Evolutionary conservation across 2,888 invertebrate species (phyloP).

Genomic region (Macrosiphum euphorbiae): DNA sequence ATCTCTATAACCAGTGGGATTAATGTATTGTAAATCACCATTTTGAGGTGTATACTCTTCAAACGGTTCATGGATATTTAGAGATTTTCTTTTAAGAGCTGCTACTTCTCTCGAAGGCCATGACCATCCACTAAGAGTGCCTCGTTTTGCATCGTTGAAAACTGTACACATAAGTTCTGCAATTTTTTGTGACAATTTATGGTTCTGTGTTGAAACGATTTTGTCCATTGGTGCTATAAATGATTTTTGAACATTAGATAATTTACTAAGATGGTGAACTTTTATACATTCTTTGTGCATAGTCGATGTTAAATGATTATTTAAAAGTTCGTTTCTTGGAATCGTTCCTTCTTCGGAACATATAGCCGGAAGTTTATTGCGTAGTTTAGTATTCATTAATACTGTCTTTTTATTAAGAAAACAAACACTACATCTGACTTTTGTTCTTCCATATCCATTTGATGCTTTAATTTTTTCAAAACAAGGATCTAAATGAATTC

Average conservation of each 20-base stretch:
- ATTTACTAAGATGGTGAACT: constrained; percentile 24
- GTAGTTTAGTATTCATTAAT: background rate
- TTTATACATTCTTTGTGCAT: constrained; percentile 22
- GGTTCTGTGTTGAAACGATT: constrained; percentile 23
- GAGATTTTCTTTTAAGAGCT: background rate
- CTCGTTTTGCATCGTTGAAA: constrained; percentile 22
- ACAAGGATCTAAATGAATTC: constrained; percentile 7
- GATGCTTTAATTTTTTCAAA: background rate
- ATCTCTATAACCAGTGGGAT: background rate
- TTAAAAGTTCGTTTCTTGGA: background rate
- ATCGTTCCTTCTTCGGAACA: constrained; percentile 10
- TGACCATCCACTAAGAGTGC: constrained; percentile 2
- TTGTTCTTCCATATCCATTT: background rate
- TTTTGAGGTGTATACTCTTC: background rate
- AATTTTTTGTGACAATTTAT: constrained; percentile 20
- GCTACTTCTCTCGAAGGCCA: background rate
- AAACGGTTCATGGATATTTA: constrained; percentile 11
- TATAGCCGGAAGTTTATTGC: background rate
- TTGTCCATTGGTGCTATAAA: background rate
- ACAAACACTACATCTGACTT: background rate
- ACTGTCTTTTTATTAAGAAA: constrained; percentile 20
- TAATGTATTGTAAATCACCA: constrained; percentile 15
- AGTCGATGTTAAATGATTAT: background rate
- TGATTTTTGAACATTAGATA: constrained; percentile 10
- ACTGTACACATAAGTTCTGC: constrained; percentile 15